These are phyloP conservation scores for Maconellicoccus hirsutus DNA, from an alignment of 1,140 invertebrate species.

Conservation along the genomic window DNA sequence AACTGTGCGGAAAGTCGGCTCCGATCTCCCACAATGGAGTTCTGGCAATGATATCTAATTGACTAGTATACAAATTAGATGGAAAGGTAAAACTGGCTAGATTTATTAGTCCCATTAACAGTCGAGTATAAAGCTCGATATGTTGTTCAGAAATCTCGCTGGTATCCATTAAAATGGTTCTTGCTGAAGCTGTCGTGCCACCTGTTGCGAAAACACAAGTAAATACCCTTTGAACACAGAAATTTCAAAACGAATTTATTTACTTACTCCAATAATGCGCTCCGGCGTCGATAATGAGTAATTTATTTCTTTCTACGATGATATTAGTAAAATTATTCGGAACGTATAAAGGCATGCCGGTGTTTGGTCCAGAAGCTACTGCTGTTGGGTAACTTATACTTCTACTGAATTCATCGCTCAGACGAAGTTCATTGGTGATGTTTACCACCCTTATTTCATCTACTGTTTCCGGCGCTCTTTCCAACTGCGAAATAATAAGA, in stretches of 20 bases:
- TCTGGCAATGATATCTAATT: slow-evolving; percentile 62
- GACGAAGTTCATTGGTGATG: slow-evolving; percentile 50
- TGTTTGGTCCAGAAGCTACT: slow-evolving; percentile 76
- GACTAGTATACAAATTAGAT: slow-evolving; percentile 46
- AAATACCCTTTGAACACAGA: too few relatives aligned
- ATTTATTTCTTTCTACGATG: slow-evolving; percentile 45
- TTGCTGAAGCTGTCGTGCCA: slow-evolving; percentile 86
- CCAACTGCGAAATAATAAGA: slow-evolving; percentile 23
- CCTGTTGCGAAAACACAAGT: slow-evolving; percentile 43
- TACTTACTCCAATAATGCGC: slow-evolving; percentile 43
- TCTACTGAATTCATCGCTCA: slow-evolving; percentile 52
- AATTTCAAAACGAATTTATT: too few relatives aligned
- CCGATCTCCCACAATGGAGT: slow-evolving; percentile 66
- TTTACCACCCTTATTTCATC: slow-evolving; percentile 56
- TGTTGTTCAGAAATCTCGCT: slow-evolving; percentile 53
- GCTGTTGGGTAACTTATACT: slow-evolving; percentile 79
- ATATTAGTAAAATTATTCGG: slow-evolving; percentile 59
- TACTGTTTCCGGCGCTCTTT: slow-evolving; percentile 39
- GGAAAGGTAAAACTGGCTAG: slow-evolving; percentile 56
- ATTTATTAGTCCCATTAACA: slow-evolving; percentile 75
- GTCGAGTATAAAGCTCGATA: slow-evolving; percentile 72
- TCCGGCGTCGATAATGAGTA: slow-evolving; percentile 44
- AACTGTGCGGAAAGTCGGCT: slow-evolving; percentile 73
- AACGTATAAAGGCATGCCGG: slow-evolving; percentile 82
- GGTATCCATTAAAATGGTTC: slow-evolving; percentile 43